Evolutionary conservation across 2,888 invertebrate genomes (phyloP).

Genomic region (Archaeoteleia sp.): DNA sequence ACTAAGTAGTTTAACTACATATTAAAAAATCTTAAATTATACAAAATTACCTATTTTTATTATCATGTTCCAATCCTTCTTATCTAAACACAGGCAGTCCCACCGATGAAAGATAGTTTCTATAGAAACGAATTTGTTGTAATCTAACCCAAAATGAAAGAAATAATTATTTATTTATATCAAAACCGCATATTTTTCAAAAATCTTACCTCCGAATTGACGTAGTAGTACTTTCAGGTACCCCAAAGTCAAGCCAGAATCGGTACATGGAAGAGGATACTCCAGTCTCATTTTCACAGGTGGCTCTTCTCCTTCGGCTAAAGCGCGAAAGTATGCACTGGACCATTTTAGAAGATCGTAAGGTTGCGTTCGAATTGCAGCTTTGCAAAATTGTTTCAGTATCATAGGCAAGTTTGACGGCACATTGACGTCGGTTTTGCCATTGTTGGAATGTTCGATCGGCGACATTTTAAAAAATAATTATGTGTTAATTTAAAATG

Average conservation of each 20-base stretch:
- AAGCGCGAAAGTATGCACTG: constrained; percentile 85
- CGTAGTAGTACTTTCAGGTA: constrained; percentile 85
- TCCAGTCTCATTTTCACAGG: constrained; percentile 88
- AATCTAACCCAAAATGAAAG: constrained; percentile 58
- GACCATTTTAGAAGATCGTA: constrained; percentile 91
- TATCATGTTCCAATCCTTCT: constrained; percentile 81
- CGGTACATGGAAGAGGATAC: constrained; percentile 82
- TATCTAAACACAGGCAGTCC: constrained; percentile 81
- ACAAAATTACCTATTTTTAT: constrained; percentile 83
- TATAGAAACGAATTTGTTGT: constrained; percentile 66
- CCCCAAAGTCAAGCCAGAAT: constrained; percentile 86
- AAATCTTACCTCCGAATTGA: constrained; percentile 79
- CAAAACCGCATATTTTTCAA: constrained; percentile 1
- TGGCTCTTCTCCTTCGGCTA: constrained; percentile 85
- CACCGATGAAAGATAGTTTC: constrained; percentile 77
- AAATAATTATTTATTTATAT: constrained; percentile 3
- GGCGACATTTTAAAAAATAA: constrained; percentile 35
- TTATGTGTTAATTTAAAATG: constrained; percentile 4
- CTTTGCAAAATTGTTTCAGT: constrained; percentile 91
- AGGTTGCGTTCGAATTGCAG: constrained; percentile 93
- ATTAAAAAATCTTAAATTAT: no score
- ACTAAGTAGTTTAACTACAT: no score
- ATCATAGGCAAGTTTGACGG: constrained; percentile 89
- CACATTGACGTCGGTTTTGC: constrained; percentile 83
- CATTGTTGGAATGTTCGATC: constrained; percentile 10